phyloP scores from a whole-genome alignment of 2,888 invertebrate genomes.

The Lydus trimaculatus region DNA sequence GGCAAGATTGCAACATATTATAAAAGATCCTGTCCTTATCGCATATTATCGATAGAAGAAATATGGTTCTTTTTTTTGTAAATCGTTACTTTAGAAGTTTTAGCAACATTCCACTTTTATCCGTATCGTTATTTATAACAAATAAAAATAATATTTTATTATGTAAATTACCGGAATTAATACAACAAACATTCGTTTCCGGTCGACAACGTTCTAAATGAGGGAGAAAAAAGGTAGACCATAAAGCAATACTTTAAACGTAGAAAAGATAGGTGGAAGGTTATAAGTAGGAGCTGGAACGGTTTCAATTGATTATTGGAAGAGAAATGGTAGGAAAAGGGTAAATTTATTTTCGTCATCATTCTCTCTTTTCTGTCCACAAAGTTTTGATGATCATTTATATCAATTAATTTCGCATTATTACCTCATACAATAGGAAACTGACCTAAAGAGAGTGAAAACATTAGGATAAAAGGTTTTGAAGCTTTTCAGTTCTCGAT shows the following conservation, averaged over 20 bases:
- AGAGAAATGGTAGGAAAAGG: not conserved
- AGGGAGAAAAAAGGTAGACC: not conserved
- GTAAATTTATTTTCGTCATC: slow-evolving; percentile 7
- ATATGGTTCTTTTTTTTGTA: too few relatives aligned
- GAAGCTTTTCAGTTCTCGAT: not conserved
- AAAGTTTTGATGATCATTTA: slow-evolving; percentile 22
- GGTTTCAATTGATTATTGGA: not conserved
- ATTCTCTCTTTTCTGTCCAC: slow-evolving; percentile 15
- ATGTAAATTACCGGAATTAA: not conserved
- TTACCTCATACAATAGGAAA: slow-evolving; percentile 23
- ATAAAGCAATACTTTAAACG: not conserved
- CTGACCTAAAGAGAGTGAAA: slow-evolving; percentile 1
- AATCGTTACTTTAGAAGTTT: not conserved
- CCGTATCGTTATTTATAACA: not conserved
- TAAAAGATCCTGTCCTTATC: not conserved
- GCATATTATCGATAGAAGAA: not conserved
- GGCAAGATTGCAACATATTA: not conserved
- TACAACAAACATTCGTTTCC: not conserved
- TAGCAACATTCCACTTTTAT: not conserved
- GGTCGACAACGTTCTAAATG: not conserved
- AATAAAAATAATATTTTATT: not conserved
- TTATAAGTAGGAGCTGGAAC: not conserved
- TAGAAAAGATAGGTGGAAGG: not conserved
- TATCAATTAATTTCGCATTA: slow-evolving; percentile 32
- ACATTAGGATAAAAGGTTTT: slow-evolving; percentile 4